Evolutionary conservation across 1,140 invertebrate species (phyloP).

Genomic region (Hyles vespertilio): DNA sequence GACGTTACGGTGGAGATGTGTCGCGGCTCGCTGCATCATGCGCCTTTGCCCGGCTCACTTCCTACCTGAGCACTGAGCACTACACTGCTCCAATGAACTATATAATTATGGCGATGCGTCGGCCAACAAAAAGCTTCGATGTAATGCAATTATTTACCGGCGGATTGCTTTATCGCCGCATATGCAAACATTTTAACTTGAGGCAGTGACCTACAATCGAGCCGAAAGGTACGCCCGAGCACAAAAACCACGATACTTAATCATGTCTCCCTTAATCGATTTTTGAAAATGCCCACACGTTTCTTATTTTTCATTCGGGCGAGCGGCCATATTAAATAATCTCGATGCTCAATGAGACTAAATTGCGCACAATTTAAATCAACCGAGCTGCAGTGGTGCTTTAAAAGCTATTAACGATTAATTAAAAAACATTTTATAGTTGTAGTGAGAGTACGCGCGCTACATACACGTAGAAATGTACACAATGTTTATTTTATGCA

Average conservation of each 20-base stretch:
- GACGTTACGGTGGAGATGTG: slow-evolving; percentile 40
- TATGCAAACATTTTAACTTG: slow-evolving; percentile 46
- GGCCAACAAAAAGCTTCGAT: slow-evolving; percentile 37
- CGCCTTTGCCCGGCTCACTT: not conserved
- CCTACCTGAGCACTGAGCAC: slow-evolving; percentile 28
- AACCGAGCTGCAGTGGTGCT: slow-evolving; percentile 13
- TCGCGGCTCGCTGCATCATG: slow-evolving; percentile 32
- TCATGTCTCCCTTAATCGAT: slow-evolving; percentile 66
- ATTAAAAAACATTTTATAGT: slow-evolving; percentile 19
- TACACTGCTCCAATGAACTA: slow-evolving; percentile 31
- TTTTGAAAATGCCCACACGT: slow-evolving; percentile 49
- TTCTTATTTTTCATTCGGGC: slow-evolving; percentile 53
- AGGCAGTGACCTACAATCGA: slow-evolving; percentile 28
- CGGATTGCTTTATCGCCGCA: slow-evolving; percentile 51
- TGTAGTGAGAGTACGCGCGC: not conserved
- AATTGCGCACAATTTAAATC: slow-evolving; percentile 45
- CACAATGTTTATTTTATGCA: too few species aligned
- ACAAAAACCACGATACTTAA: slow-evolving; percentile 51
- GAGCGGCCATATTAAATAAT: slow-evolving; percentile 38
- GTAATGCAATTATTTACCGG: slow-evolving; percentile 57
- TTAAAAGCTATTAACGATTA: slow-evolving; percentile 26
- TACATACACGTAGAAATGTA: too few species aligned
- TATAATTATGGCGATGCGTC: slow-evolving; percentile 48
- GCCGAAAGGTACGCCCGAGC: slow-evolving; percentile 20
- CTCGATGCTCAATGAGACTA: slow-evolving; percentile 38